Base-by-base conservation (phyloP, 2,113 vertebrate genomes). In the Antechinus stuartii region DNA sequence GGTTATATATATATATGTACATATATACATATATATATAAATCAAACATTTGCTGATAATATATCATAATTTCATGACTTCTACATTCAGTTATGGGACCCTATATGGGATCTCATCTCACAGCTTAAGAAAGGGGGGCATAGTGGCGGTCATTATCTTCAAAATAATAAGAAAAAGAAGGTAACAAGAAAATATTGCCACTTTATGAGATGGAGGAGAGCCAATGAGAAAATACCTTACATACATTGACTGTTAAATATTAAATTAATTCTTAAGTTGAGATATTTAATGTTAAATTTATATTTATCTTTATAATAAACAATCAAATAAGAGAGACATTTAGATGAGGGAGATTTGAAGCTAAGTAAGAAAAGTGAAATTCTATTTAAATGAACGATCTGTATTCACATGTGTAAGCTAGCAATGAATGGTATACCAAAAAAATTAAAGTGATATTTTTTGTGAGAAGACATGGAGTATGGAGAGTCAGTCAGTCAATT, bases 181-280 rank as follows among this genome's bases (percentile, higher is more conserved):
- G 19, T 1, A 84, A 42, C 42, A 52, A 42, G 90, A 96, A 95
- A 95, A 49, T 91, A 94, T 54, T 61, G 1, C 52, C n/a, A 16
- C 46, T 91, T 94, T 46, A 89, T 89, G 55, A 49, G 57, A 5
- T 24, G 16, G 92, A 90, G 54, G 42, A 96, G 92, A 23, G 68
- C 19, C 68, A 84, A 84, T 84, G 68, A 22, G 61, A 84, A 19
- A 84, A 84, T 16, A 42, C n/a, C n/a, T 84, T 84, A 84, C n/a
- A 68, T 91, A 90, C 90, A 42, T 8, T 94, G 53, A 10, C 23
- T 52, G 89, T 90, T 89, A 95, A 49, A 90, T 57, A 47, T 42
- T 89, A 96, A 93, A 12, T 10, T 54, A 95, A 92, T 84, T 84
- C 19, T 84, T 84, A 92, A 90, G 55, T 46, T 91, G 54, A 91